A percentile compares a stretch with the other conserved stretches of the same genome.
phyloP scores from a whole-genome alignment of 1,140 invertebrate species.

The Drosophila watanabei region DNA sequence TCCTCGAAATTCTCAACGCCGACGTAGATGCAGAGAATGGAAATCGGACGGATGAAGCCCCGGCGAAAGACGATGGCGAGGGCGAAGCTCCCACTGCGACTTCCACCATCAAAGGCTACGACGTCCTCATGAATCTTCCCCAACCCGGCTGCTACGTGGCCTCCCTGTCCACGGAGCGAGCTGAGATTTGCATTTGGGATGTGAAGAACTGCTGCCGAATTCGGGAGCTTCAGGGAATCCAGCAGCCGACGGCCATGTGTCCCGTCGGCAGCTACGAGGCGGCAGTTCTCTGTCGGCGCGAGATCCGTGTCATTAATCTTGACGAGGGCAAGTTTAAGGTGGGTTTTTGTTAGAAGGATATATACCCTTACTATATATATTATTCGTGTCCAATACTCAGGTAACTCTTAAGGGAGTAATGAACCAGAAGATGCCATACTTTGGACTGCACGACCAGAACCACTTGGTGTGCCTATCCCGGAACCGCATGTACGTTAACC shows the following conservation, averaged over 20 bases:
- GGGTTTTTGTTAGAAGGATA: not conserved
- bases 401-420: conserved; percentile 93
- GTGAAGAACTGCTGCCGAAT: conserved; percentile 88
- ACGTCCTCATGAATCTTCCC: conserved; percentile 78
- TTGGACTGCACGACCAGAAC: conserved; percentile 91
- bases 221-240: conserved; percentile 89
- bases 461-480: conserved; percentile 93
- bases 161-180: conserved; percentile 90
- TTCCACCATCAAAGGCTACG: conserved; percentile 58
- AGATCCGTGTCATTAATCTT: conserved; percentile 92
- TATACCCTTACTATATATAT: not conserved
- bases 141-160: conserved; percentile 88
- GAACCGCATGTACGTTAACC: conserved; percentile 96
- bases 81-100: not conserved
- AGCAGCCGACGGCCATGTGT: conserved; percentile 90
- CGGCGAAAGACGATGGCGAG: not conserved
- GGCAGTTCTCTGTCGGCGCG: conserved; percentile 92
- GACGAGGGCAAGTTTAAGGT: conserved; percentile 88
- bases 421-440: conserved; percentile 97
- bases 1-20: conserved; percentile 77
- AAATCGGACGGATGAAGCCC: conserved; percentile 8
- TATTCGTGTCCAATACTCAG: conserved; percentile 22
- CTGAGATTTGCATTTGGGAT: conserved; percentile 93
- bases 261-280: conserved; percentile 91
- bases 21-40: conserved; percentile 60